Percentiles rank a stretch among this genome's conserved stretches.
These are phyloP conservation scores for Neostethus bicornis DNA, from an alignment of 2,797 vertebrate species.

Conservation along the genomic window DNA sequence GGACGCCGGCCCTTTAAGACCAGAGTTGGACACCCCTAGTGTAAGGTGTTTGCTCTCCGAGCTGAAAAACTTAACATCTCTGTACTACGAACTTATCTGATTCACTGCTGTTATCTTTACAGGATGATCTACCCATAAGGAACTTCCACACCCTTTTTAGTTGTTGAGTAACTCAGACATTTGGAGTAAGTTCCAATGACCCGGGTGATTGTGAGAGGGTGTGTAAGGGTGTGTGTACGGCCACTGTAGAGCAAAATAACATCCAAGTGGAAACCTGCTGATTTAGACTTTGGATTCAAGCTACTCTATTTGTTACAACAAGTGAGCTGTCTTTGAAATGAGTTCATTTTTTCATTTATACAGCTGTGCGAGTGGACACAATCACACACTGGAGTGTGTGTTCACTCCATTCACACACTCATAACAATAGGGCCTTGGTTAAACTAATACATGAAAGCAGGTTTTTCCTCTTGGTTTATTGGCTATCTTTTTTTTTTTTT, in stretches of 20 bases:
- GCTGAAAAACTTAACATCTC: neutral
- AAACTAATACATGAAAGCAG: constrained; percentile 3
- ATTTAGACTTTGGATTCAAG: constrained; percentile 9
- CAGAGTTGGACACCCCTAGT: too few relatives aligned
- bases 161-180: constrained; percentile 30
- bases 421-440: constrained; percentile 1
- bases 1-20: too few relatives aligned
- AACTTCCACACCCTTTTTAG: constrained; percentile 31
- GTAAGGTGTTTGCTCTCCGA: too few relatives aligned
- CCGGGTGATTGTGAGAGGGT: constrained; percentile 12
- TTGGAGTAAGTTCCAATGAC: constrained; percentile 45
- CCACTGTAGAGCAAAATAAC: neutral
- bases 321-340: constrained; percentile 31
- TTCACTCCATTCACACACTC: constrained; percentile 2
- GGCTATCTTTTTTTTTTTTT: neutral
- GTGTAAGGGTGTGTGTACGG: constrained; percentile 7
- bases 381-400: neutral
- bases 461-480: neutral
- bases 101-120: neutral
- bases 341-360: constrained; percentile 7
- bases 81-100: neutral
- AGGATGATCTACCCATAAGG: neutral
- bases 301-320: constrained; percentile 30
- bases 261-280: constrained; percentile 7
- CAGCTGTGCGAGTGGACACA: constrained; percentile 13